phyloP scores from a whole-genome alignment of 2,888 invertebrate species.

The Philereme vetulata region DNA sequence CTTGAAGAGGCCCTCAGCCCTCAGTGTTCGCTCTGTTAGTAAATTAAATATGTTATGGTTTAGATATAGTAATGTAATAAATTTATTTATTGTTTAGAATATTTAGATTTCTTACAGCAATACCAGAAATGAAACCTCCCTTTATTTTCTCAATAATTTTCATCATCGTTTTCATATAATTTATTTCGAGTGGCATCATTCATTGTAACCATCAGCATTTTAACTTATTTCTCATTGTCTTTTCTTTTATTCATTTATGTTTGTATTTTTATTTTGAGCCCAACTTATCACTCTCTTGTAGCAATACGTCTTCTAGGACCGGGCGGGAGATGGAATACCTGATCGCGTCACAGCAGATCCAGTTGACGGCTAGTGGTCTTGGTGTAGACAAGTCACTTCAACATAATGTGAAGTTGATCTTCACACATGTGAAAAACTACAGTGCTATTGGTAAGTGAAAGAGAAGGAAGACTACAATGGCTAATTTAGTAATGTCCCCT shows the following conservation, averaged over 20 bases:
- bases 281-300: conserved; percentile 47
- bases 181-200: too few relatives aligned
- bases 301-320: conserved; percentile 77
- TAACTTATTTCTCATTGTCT: conserved; percentile 6
- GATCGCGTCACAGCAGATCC: conserved; percentile 84
- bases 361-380: conserved; percentile 58
- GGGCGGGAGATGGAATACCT: conserved; percentile 87
- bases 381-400: conserved; percentile 66
- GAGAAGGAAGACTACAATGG: background rate
- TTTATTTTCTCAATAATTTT: too few relatives aligned
- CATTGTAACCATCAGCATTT: conserved; percentile 4
- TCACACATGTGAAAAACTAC: conserved; percentile 69
- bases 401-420: conserved; percentile 65
- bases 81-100: too few relatives aligned
- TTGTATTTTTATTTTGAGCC: conserved; percentile 36
- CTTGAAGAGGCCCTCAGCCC: too few relatives aligned
- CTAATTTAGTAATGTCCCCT: background rate
- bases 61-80: too few relatives aligned
- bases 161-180: too few relatives aligned
- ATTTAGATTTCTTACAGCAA: too few relatives aligned
- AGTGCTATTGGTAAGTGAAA: conserved; percentile 65
- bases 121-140: too few relatives aligned
- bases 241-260: conserved; percentile 22
- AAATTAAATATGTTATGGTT: too few relatives aligned
- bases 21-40: too few relatives aligned